Evolutionary conservation across 2,113 vertebrate genomes (phyloP).

Genomic region (Oryzias curvinotus): DNA sequence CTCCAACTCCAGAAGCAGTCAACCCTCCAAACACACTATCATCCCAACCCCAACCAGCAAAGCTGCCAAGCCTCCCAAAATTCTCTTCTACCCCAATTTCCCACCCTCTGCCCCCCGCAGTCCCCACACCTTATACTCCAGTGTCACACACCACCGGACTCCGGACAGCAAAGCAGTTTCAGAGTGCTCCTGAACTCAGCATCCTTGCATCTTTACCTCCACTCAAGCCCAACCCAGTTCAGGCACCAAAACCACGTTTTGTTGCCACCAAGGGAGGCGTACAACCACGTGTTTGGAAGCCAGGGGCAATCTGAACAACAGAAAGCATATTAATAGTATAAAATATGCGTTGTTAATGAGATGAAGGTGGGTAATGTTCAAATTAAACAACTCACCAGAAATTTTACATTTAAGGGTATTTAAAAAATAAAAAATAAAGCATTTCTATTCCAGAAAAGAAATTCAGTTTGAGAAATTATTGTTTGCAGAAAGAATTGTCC

Average conservation of each 20-base stretch:
- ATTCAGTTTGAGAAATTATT: no score
- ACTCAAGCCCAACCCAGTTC: slow-evolving; percentile 72
- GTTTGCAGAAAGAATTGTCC: no score
- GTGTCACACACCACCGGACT: slow-evolving; percentile 68
- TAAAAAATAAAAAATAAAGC: background rate
- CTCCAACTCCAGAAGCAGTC: slow-evolving; percentile 46
- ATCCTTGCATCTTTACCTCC: slow-evolving; percentile 61
- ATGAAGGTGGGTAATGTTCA: background rate
- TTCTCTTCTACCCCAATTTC: slow-evolving; percentile 63
- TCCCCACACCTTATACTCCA: slow-evolving; percentile 64
- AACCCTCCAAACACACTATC: slow-evolving; percentile 14
- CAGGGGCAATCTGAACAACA: slow-evolving; percentile 82
- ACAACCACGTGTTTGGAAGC: slow-evolving; percentile 90
- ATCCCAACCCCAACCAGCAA: slow-evolving; percentile 30
- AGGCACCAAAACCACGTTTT: slow-evolving; percentile 91
- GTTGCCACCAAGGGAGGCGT: slow-evolving; percentile 87
- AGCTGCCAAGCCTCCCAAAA: slow-evolving; percentile 71
- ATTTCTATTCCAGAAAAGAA: no score
- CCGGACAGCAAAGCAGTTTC: slow-evolving; percentile 77
- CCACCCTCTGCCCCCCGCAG: slow-evolving; percentile 51
- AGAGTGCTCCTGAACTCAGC: slow-evolving; percentile 79
- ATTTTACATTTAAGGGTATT: background rate
- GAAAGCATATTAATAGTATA: background rate
- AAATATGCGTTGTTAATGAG: background rate
- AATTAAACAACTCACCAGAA: background rate